A percentile compares a stretch with the other conserved stretches of the same genome.
These are phyloP conservation scores for Novumbra hubbsi DNA, from an alignment of 2,797 vertebrate genomes.

Conservation along the genomic window DNA sequence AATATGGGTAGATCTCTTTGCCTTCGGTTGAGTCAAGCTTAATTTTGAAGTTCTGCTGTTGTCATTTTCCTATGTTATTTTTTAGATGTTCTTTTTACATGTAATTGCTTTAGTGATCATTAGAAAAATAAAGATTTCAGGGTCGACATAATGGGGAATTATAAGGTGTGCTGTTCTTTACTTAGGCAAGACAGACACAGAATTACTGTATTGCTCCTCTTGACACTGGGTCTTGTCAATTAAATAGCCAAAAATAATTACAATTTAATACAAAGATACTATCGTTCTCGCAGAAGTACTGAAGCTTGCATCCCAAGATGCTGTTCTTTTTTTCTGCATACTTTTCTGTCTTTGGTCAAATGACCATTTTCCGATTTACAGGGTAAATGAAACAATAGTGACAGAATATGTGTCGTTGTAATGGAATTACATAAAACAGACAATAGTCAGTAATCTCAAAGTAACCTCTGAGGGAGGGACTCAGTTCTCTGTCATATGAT, in stretches of 20 bases:
- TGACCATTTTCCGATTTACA: not conserved
- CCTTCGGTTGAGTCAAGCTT: conserved; percentile 40
- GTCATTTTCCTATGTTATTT: conserved; percentile 27
- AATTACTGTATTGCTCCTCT: conserved; percentile 64
- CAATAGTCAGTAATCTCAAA: conserved; percentile 32
- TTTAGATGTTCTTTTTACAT: conserved; percentile 27
- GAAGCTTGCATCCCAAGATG: not conserved
- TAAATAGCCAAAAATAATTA: not conserved
- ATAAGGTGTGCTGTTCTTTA: conserved; percentile 13
- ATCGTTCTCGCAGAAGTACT: not conserved
- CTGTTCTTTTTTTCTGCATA: not conserved
- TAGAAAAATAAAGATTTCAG: conserved; percentile 70
- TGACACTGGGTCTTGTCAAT: conserved; percentile 19
- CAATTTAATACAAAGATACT: not conserved
- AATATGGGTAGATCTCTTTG: conserved; percentile 20
- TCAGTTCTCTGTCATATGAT: not conserved
- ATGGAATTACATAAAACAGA: conserved; percentile 24
- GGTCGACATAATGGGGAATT: conserved; percentile 34
- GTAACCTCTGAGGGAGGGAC: conserved; percentile 42
- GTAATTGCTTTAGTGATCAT: conserved; percentile 53
- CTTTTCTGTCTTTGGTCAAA: not conserved
- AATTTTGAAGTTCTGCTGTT: conserved; percentile 57
- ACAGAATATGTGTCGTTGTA: conserved; percentile 7
- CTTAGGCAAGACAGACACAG: conserved; percentile 40
- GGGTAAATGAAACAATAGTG: not conserved